A percentile compares a stretch with the other conserved stretches of the same genome.
Evolutionary conservation across 1,140 invertebrate species (phyloP).

Genomic region (Lordiphosa mommai): DNA sequence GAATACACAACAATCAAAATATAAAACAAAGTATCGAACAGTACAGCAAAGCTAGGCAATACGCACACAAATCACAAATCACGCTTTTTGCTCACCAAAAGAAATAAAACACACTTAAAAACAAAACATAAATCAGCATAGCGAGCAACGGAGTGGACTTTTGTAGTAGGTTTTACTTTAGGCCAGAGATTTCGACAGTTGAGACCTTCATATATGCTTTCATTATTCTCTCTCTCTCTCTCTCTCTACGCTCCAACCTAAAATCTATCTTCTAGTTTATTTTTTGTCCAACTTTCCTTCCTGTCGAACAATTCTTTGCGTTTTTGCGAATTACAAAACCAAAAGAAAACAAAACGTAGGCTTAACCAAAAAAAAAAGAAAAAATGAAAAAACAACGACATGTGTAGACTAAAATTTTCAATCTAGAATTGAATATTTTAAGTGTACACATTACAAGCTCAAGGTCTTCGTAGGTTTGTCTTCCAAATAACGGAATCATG

Average conservation of each 20-base stretch:
- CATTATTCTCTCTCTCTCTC: conserved; percentile 24
- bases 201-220: conserved; percentile 51
- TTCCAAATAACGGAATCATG: conserved; percentile 59
- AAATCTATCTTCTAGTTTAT: conserved; percentile 43
- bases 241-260: conserved; percentile 16
- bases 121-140: conserved; percentile 9
- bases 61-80: conserved; percentile 17
- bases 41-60: conserved; percentile 38
- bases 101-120: conserved; percentile 1
- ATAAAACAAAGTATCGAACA: conserved; percentile 28
- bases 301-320: conserved; percentile 77
- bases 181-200: conserved; percentile 28
- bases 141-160: background rate
- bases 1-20: conserved; percentile 26
- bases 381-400: conserved; percentile 2
- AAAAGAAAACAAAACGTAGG: conserved; percentile 42
- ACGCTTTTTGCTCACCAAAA: conserved; percentile 30
- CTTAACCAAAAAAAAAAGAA: conserved; percentile 11
- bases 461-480: conserved; percentile 9
- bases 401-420: conserved; percentile 62
- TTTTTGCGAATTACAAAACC: conserved; percentile 80
- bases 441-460: conserved; percentile 19
- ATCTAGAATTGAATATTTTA: conserved; percentile 61
- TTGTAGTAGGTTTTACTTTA: background rate
- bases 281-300: conserved; percentile 30